Evolutionary conservation across 1,140 invertebrate species (phyloP), one percentile per base, ranked within the genome.

Genomic region (Battus philenor): DNA sequence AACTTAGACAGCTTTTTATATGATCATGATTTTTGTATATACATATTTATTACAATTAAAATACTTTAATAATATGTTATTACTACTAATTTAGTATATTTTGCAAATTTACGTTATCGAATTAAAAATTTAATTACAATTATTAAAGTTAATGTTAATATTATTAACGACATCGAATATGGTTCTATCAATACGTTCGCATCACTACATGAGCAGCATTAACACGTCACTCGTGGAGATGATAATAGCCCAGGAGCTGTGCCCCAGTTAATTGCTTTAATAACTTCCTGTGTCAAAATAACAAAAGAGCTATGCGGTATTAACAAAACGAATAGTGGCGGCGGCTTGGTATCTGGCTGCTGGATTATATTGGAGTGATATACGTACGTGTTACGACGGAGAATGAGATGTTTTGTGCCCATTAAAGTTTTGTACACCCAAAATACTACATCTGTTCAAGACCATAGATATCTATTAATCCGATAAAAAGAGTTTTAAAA

Each of bases 261-360:
- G 77, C 77, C 75, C 69, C 66, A 74, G 64, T 81, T 85, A 83
- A 85, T 85, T 83, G 75, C 77, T 85, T 81, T 85, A 85, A 85
- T 82, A 81, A 81, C 75, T 85, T 85, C 81, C 81, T 85, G 81
- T 83, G 78, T 85, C 81, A 82, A 85, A 85, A 85, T 83, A 85
- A 85, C 81, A 85, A 85, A 78, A 81, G 79, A 81, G 64, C 69
- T 29, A 56, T 58, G 59, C 58, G 52, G 59, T 69, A 68, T 72
- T 72, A 68, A 72, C 68, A 62, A 62, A 68, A 72, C 65, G 55
- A 50, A 50, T 71, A 63, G 62, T 63, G 61, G 58, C 47, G 51
- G 33, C 48, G 45, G 43, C 52, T 32, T 48, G 54, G 53, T 50
- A 54, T 53, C 54, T 22, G 26, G 53, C 68, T 67, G 54, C 51